phyloP scores from a whole-genome alignment of 2,797 vertebrate species.

The Acomys russatus region DNA sequence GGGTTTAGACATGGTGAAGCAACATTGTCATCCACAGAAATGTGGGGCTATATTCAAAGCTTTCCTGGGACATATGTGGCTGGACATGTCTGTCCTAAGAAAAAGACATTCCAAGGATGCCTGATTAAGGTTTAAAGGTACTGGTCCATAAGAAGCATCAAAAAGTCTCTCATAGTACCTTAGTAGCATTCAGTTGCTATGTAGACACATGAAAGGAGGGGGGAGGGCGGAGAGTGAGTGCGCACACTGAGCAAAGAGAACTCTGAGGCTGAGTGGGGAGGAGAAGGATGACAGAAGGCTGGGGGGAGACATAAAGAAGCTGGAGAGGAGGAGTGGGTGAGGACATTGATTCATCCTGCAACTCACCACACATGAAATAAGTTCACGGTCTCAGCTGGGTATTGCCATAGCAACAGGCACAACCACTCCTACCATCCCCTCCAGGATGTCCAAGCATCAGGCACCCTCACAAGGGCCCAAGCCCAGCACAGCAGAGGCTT shows the following conservation, averaged over 20 bases:
- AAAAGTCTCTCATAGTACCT: background rate
- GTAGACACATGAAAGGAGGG: background rate
- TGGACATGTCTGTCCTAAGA: background rate
- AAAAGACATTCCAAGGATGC: background rate
- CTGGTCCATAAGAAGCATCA: background rate
- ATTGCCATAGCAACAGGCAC: conserved; percentile 62
- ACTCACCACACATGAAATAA: conserved; percentile 50
- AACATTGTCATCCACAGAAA: background rate
- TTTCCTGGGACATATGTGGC: background rate
- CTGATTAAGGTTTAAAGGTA: background rate
- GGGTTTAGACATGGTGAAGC: background rate
- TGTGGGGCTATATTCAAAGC: background rate
- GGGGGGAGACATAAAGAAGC: conserved; percentile 10
- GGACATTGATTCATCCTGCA: conserved; percentile 68
- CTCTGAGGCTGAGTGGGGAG: conserved; percentile 54
- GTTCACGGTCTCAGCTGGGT: conserved; percentile 62
- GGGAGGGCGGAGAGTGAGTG: background rate
- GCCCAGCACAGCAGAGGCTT: background rate
- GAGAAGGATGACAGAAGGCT: conserved; percentile 68
- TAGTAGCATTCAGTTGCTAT: background rate
- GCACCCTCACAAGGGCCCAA: background rate
- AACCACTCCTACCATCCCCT: background rate
- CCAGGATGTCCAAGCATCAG: conserved; percentile 50
- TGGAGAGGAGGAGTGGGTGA: conserved; percentile 63
- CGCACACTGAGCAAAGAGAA: conserved; percentile 7